Conservation (phyloP, 2,888 invertebrate species). For the Chironomus tentans region DNA sequence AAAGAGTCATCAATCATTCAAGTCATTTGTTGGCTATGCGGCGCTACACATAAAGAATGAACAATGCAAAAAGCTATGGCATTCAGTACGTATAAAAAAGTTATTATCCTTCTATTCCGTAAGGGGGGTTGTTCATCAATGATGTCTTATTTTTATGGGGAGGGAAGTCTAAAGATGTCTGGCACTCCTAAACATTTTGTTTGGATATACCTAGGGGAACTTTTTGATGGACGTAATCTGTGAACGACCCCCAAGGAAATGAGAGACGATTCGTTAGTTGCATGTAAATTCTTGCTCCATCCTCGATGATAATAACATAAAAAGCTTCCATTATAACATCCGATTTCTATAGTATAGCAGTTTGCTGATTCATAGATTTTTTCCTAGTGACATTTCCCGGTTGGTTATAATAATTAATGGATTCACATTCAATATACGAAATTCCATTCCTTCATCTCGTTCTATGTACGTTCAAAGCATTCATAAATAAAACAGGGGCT, state of each 20-base stretch:
- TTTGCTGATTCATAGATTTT: background rate
- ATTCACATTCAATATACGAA: background rate
- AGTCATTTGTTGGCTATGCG: background rate
- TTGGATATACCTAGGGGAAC: too few species aligned
- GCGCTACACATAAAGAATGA: background rate
- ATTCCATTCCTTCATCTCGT: too few species aligned
- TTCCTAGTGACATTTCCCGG: background rate
- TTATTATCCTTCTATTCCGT: too few species aligned
- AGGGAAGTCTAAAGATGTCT: too few species aligned
- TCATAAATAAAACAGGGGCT: background rate
- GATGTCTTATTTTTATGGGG: too few species aligned
- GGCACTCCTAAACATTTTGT: too few species aligned
- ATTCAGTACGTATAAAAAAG: background rate
- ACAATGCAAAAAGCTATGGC: background rate
- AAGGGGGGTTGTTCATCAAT: too few species aligned
- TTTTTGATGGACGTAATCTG: too few species aligned
- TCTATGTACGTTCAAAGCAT: background rate
- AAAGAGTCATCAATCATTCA: background rate
- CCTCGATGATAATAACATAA: background rate
- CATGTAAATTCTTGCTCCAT: background rate
- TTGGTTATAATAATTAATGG: constrained; percentile 21
- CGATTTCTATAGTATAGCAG: background rate
- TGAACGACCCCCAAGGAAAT: too few species aligned
- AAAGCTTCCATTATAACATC: background rate
- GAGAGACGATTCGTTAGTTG: background rate